A percentile compares a stretch with the other conserved stretches of the same genome.
phyloP scores from a whole-genome alignment of 2,797 vertebrate genomes.

The Myripristis murdjan region DNA sequence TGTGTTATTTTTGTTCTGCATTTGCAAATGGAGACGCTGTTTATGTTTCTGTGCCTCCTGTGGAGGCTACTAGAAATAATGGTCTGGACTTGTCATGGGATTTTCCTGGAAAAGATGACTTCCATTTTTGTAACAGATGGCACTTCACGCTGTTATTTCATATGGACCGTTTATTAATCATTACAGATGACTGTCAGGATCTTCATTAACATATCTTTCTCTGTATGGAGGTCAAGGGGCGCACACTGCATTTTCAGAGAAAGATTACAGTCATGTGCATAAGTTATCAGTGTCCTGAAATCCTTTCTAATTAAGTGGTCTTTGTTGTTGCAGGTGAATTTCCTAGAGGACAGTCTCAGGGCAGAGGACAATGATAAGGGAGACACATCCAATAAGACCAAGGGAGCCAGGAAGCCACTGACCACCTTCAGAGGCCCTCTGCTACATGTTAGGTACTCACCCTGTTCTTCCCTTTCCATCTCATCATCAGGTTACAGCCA shows the following conservation, averaged over 20 bases:
- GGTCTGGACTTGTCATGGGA: slow-evolving; percentile 11
- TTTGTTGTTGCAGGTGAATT: slow-evolving; percentile 87
- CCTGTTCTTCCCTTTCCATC: neutral
- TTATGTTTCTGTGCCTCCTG: slow-evolving; percentile 14
- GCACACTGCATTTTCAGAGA: slow-evolving; percentile 35
- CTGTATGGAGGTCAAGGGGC: slow-evolving; percentile 40
- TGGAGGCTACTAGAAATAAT: neutral
- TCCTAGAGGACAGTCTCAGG: slow-evolving; percentile 88
- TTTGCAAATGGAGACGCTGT: slow-evolving; percentile 11
- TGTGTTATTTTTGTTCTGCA: slow-evolving; percentile 30
- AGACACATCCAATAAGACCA: slow-evolving; percentile 86
- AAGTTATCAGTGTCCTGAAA: slow-evolving; percentile 11
- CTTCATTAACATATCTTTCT: slow-evolving; percentile 51
- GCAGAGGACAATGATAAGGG: slow-evolving; percentile 90
- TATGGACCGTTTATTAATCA: slow-evolving; percentile 31
- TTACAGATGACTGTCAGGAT: slow-evolving; percentile 11
- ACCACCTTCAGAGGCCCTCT: slow-evolving; percentile 94
- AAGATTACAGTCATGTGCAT: slow-evolving; percentile 32
- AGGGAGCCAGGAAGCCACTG: slow-evolving; percentile 90
- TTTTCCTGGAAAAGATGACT: slow-evolving; percentile 3
- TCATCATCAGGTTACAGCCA: neutral
- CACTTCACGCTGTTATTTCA: neutral
- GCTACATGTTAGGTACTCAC: slow-evolving; percentile 93
- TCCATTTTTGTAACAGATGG: slow-evolving; percentile 11
- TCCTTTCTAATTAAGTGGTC: slow-evolving; percentile 52